Base-by-base conservation (phyloP, 2,113 vertebrate genomes). In the Myrmecophaga tridactyla region DNA sequence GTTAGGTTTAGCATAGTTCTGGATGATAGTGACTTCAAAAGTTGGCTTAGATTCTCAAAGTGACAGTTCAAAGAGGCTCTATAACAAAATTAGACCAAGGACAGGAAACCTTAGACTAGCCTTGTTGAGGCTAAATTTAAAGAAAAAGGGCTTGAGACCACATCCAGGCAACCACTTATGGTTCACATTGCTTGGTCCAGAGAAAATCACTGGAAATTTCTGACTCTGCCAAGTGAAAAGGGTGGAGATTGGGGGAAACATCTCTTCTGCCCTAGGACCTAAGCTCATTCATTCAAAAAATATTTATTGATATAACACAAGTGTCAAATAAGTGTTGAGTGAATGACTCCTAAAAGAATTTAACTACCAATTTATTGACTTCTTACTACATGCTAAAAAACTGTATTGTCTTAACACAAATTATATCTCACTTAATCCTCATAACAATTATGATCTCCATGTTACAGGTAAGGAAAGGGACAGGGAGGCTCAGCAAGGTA, bases 241-340 rank as follows among this genome's bases (percentile, higher is more conserved):
- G 29, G 46, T 67, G 34, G 48, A 43, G 51, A 17, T 58, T 65
- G 41, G 25, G 58, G 48, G 51, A 94, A 77, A 88, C 23, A 41
- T 6, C 20, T n/a, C 25, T 39, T 82, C 23, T 46, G 56, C 3
- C 29, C 43, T 65, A 76, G n/a, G n/a, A 48, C 73, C 56, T 83
- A 85, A 72, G n/a, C 62, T 53, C 36, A 56, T 58, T 89, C 39
- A 60, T 87, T 90, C 39, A 76, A 83, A 48, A 60, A n/a, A 9
- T 70, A 12, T 29, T 53, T 85, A 39, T 6, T 43, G 39, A 90
- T 58, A 48, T 7, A 81, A 7, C 41, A 90, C 34, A 58, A 80
- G 39, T 88, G 39, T 82, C 43, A 90, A 88, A n/a, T 90, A 92
- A 83, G 12, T 41, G 39, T 92, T 72, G 21, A 94, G 60, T 67